phyloP scores from a whole-genome alignment of 1,140 invertebrate genomes.

The Drosophila quadrilineata region DNA sequence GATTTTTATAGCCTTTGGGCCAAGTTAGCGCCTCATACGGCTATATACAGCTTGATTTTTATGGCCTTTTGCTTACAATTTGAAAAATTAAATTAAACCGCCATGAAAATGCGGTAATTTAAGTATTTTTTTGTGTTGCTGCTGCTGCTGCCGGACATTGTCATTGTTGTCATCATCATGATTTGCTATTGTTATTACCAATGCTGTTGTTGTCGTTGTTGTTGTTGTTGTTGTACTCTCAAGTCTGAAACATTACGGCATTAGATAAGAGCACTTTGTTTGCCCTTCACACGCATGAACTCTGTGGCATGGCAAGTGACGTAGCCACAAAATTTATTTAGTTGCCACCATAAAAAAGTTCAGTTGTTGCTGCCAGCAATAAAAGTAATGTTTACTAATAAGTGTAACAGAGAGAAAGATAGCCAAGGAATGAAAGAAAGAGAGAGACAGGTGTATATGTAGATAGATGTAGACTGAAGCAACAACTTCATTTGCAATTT shows the following conservation, averaged over 20 bases:
- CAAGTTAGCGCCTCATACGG: conserved; percentile 2
- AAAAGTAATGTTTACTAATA: conserved; percentile 46
- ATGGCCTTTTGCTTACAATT: conserved; percentile 45
- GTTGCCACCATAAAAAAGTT: conserved; percentile 36
- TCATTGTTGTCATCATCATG: conserved; percentile 22
- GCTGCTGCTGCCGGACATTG: conserved; percentile 17
- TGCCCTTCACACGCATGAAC: conserved; percentile 72
- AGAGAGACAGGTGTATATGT: no score
- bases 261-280: conserved; percentile 53
- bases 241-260: conserved; percentile 26
- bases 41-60: conserved; percentile 18
- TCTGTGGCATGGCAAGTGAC: conserved; percentile 26
- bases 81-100: conserved; percentile 65
- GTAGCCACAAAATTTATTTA: conserved; percentile 33
- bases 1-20: conserved; percentile 11
- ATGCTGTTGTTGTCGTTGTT: neutral
- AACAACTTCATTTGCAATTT: conserved; percentile 74
- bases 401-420: no score
- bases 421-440: no score
- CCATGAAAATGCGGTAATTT: conserved; percentile 66
- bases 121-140: no score
- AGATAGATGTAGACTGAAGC: no score
- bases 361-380: conserved; percentile 24
- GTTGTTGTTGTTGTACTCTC: conserved; percentile 6
- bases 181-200: conserved; percentile 12